Conservation (phyloP, 92 coral and sea anemone genomes). For the Montipora capitata region DNA sequence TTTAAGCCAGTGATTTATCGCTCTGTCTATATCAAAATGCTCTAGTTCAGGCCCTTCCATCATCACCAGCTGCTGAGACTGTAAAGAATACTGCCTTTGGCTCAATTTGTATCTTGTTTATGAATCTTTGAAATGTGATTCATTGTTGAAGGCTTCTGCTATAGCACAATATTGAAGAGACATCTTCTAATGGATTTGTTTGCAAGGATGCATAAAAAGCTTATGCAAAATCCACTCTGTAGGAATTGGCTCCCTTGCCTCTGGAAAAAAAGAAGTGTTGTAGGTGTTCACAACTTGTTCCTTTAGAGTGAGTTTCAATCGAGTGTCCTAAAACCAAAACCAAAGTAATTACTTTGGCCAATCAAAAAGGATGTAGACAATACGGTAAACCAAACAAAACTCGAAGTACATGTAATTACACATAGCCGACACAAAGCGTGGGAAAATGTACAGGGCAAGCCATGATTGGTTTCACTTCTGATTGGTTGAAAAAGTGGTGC, state of each 20-base stretch:
- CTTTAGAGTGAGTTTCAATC: neutral
- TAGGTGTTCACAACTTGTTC: slow-evolving; percentile 44
- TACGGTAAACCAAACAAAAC: no score
- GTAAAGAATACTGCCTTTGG: slow-evolving; percentile 30
- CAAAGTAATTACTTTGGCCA: no score
- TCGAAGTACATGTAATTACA: no score
- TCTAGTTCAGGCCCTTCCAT: slow-evolving; percentile 17
- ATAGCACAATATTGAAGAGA: slow-evolving; percentile 36
- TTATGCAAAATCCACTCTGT: slow-evolving; percentile 61
- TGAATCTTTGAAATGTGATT: slow-evolving; percentile 32
- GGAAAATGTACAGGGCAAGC: no score
- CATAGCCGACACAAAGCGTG: no score
- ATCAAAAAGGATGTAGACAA: no score
- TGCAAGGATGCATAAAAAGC: slow-evolving; percentile 31
- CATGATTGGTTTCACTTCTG: no score
- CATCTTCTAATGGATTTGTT: slow-evolving; percentile 58
- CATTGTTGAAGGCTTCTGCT: slow-evolving; percentile 55
- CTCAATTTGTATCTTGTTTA: slow-evolving; percentile 17
- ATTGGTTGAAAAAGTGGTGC: no score
- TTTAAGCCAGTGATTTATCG: slow-evolving; percentile 31
- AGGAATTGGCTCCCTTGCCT: slow-evolving; percentile 49
- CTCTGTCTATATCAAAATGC: slow-evolving; percentile 18
- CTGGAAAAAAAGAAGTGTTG: slow-evolving; percentile 43
- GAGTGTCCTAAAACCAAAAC: no score
- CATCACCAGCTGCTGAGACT: slow-evolving; percentile 27